These are phyloP conservation scores for Dasyornis broadbenti DNA, from an alignment of 2,113 vertebrate species.

Conservation along the genomic window DNA sequence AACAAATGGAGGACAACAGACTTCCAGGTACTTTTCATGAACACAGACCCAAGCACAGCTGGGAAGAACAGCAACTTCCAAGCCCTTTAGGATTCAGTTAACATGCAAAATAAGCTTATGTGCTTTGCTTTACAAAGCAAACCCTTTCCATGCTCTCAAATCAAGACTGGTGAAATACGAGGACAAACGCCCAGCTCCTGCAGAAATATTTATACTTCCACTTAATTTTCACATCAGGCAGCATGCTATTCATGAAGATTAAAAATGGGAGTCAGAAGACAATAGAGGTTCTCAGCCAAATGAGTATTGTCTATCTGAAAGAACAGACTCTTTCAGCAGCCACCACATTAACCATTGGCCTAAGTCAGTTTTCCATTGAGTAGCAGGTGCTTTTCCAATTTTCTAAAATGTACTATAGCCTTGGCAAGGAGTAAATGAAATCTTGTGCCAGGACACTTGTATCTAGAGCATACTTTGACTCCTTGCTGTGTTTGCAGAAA, in stretches of 20 bases:
- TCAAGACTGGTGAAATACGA: not conserved
- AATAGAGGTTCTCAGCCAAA: slow-evolving; percentile 2
- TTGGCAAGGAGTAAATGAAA: slow-evolving; percentile 4
- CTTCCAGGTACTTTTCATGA: not conserved
- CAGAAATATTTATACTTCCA: slow-evolving; percentile 8
- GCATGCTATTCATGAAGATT: not conserved
- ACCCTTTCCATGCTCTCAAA: not conserved
- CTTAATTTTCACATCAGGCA: slow-evolving; percentile 23
- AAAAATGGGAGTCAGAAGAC: not conserved
- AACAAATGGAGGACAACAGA: not conserved
- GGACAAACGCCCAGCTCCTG: not conserved
- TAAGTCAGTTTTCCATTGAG: slow-evolving; percentile 15
- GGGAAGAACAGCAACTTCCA: not conserved
- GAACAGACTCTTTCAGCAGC: slow-evolving; percentile 5
- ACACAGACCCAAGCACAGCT: not conserved
- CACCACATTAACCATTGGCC: not conserved
- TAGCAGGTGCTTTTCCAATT: not conserved
- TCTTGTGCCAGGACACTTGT: slow-evolving; percentile 36
- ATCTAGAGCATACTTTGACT: slow-evolving; percentile 43
- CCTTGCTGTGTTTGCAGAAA: slow-evolving; percentile 68
- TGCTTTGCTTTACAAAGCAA: not conserved
- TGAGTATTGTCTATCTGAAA: not conserved
- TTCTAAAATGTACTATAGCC: not conserved
- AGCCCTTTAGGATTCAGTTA: not conserved
- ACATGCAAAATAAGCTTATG: not conserved